Conservation (phyloP, 1,140 invertebrate genomes). For the Drosophila nasuta region DNA sequence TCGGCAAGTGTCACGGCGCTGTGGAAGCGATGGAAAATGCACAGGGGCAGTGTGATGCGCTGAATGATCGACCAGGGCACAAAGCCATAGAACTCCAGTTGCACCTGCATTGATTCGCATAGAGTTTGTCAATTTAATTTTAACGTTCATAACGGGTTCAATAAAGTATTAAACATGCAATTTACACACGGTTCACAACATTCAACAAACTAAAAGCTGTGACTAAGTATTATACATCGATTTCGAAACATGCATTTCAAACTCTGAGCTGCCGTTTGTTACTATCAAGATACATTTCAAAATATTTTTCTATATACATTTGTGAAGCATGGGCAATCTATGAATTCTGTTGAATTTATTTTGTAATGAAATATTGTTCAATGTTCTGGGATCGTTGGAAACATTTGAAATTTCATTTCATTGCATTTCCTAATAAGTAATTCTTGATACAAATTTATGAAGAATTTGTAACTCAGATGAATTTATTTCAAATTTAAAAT, state of each 20-base stretch:
- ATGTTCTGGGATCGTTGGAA: no score
- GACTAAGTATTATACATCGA: not conserved
- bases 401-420: no score
- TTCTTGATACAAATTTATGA: no score
- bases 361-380: no score
- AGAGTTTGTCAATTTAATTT: not conserved
- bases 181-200: not conserved
- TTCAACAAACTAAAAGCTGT: not conserved
- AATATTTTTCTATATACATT: no score
- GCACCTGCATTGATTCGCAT: conserved; percentile 85
- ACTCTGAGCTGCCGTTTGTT: not conserved
- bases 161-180: conserved; percentile 1
- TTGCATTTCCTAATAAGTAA: no score
- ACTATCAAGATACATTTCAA: not conserved
- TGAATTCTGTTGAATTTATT: no score
- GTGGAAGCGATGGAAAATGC: conserved; percentile 99
- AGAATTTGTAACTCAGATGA: no score
- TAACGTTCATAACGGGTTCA: not conserved
- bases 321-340: no score
- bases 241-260: not conserved
- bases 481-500: no score
- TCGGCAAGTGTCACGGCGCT: conserved; percentile 98
- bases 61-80: conserved; percentile 97
- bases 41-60: conserved; percentile 95
- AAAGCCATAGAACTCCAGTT: conserved; percentile 97